Conservation (phyloP, 2,797 vertebrate species). For the Acropternis orthonyx region DNA sequence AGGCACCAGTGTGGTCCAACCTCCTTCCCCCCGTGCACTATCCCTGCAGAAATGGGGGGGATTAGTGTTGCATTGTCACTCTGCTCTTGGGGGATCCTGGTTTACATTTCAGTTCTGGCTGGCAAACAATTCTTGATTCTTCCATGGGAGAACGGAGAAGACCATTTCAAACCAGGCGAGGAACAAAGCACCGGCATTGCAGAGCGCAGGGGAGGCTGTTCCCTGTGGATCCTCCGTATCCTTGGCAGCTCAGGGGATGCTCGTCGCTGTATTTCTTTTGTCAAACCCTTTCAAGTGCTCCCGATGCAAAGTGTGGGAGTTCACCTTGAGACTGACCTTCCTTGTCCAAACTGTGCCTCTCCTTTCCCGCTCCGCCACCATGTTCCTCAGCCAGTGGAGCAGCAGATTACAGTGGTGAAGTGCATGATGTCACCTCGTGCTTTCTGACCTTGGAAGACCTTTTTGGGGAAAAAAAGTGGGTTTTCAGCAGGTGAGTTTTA, state of each 20-base stretch:
- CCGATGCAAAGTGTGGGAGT: not conserved
- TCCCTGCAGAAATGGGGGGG: not conserved
- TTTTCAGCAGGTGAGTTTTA: not conserved
- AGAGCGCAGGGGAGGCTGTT: not conserved
- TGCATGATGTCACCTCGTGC: not conserved
- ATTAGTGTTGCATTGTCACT: constrained; percentile 25
- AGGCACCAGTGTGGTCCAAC: constrained; percentile 1
- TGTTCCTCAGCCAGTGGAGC: not conserved
- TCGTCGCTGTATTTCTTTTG: not conserved
- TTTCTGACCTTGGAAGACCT: not conserved
- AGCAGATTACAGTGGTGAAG: not conserved
- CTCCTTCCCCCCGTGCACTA: constrained; percentile 12
- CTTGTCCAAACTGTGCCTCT: rapidly evolving
- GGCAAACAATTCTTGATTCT: not conserved
- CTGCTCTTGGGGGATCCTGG: constrained; percentile 10
- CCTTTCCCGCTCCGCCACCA: not conserved
- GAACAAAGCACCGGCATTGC: not conserved
- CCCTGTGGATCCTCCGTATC: not conserved
- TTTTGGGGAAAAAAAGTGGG: rapidly evolving
- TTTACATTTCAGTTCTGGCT: constrained; percentile 32
- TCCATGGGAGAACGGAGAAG: not conserved
- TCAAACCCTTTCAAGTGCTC: not conserved
- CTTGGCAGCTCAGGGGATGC: not conserved
- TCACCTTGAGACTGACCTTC: not conserved
- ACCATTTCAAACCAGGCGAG: not conserved